A percentile compares a stretch with the other conserved stretches of the same genome.
Conservation (phyloP, 2,888 invertebrate species). For the Drosophila recens region DNA sequence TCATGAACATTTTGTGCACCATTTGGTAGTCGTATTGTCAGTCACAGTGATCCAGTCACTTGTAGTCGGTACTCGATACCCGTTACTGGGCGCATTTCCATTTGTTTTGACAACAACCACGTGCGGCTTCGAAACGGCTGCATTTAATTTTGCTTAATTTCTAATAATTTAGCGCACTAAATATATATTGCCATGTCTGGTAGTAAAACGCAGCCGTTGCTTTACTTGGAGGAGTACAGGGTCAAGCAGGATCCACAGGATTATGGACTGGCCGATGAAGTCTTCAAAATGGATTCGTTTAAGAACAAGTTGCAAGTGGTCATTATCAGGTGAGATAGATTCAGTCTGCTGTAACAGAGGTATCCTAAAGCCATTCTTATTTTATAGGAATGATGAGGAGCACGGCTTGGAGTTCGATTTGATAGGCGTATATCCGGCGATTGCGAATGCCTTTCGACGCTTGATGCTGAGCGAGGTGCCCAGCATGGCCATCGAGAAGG, state of each 20-base stretch:
- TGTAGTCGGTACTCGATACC: slow-evolving; percentile 5
- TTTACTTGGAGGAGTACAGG: slow-evolving; percentile 91
- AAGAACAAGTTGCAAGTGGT: slow-evolving; percentile 86
- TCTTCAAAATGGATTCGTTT: slow-evolving; percentile 90
- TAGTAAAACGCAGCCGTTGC: slow-evolving; percentile 86
- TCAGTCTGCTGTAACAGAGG: background rate
- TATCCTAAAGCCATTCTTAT: background rate
- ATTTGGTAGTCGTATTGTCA: background rate
- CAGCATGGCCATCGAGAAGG: slow-evolving; percentile 96
- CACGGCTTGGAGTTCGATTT: slow-evolving; percentile 95
- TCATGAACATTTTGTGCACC: background rate
- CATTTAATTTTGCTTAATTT: background rate
- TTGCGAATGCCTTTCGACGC: slow-evolving; percentile 94
- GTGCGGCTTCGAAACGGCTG: slow-evolving; percentile 29
- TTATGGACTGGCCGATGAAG: slow-evolving; percentile 89
- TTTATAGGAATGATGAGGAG: slow-evolving; percentile 86
- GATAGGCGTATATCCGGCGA: slow-evolving; percentile 92
- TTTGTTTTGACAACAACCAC: slow-evolving; percentile 56
- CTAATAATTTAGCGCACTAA: slow-evolving; percentile 1
- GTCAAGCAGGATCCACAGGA: slow-evolving; percentile 89
- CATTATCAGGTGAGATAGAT: slow-evolving; percentile 77
- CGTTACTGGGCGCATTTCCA: slow-evolving; percentile 2
- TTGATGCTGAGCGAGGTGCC: slow-evolving; percentile 95
- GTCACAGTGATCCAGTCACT: slow-evolving; percentile 27
- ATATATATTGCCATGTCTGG: slow-evolving; percentile 26